Evolutionary conservation across 1,140 invertebrate genomes (phyloP), one percentile per base, ranked within the genome.

Genomic region (Neodiprion virginianus): DNA sequence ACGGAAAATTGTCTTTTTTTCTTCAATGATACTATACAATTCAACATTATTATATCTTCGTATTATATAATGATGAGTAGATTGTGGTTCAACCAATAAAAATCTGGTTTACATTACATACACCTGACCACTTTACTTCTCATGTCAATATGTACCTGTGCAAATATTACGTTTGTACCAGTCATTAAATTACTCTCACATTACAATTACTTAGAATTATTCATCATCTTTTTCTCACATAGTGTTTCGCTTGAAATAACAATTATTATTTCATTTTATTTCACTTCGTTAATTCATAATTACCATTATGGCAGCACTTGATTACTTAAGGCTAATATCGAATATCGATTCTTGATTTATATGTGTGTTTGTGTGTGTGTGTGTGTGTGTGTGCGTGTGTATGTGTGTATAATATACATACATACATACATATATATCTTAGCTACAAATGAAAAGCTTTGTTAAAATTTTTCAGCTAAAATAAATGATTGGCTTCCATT

Each of bases 371-470:
- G 28, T 4, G 28, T 40, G 28, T 40, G 28, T 40, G 5, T 40
- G 5, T 40, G 5, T 40, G 5, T 40, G 28, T 3, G 28, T 40
- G 1, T 3, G 28, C 4, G 1, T 2, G 28, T 5, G 28, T 40
- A 40, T 1, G 28, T 28, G 5, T 28, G 5, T 5, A 28, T 28
- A 28, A 40, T 1, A 40, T 40, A 40, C 28, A 40, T 40, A 40
- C 28, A 40, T 5, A 40, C 28, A 40, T 5, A 40, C 28, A 40
- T 5, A 40, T 5, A 40, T 8, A 12, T 8, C 53, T 61, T 61
- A 61, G 53, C 53, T 61, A 61, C 53, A 61, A 61, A 61, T 61
- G 53, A 61, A 14, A 61, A 61, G n/a, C 11, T 61, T 61, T 40
- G 28, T 5, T 61, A 0, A 61, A 61, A 61, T 61, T 17, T 61